phyloP scores from a whole-genome alignment of 2,888 invertebrate genomes.

The Drosophila suboccidentalis region DNA sequence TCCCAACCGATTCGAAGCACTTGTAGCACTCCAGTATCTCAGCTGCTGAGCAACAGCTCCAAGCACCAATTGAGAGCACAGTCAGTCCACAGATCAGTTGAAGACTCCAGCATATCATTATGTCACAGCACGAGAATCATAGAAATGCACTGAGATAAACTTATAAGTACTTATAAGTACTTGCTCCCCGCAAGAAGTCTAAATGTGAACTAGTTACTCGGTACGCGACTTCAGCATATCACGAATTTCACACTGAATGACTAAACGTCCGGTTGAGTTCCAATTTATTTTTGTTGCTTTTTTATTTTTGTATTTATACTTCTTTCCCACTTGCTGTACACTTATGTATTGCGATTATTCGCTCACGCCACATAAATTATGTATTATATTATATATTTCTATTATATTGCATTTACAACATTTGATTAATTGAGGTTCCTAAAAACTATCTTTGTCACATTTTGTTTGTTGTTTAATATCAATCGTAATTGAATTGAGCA shows the following conservation, averaged over 20 bases:
- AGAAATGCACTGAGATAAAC: constrained; percentile 3
- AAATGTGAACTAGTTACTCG: constrained; percentile 32
- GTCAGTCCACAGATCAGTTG: constrained; percentile 19
- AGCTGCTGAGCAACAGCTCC: constrained; percentile 3
- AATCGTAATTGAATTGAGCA: no score
- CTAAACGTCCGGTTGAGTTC: constrained; percentile 26
- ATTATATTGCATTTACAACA: not conserved
- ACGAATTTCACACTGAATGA: constrained; percentile 27
- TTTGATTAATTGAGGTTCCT: not conserved
- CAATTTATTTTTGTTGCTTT: constrained; percentile 18
- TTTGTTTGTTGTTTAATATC: no score
- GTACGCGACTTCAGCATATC: constrained; percentile 31
- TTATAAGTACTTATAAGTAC: constrained; percentile 9
- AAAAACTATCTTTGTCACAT: no score
- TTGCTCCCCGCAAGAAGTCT: constrained; percentile 39
- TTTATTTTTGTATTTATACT: not conserved
- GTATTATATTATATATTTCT: not conserved
- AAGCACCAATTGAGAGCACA: constrained; percentile 15
- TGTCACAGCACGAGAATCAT: constrained; percentile 18
- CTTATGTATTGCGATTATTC: constrained; percentile 5
- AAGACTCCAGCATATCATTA: constrained; percentile 19
- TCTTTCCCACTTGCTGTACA: constrained; percentile 7
- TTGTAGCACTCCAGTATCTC: constrained; percentile 39
- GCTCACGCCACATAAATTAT: not conserved
- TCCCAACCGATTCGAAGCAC: constrained; percentile 12